Base-by-base conservation (phyloP, 1,140 invertebrate species). In the Drosophila lini region DNA sequence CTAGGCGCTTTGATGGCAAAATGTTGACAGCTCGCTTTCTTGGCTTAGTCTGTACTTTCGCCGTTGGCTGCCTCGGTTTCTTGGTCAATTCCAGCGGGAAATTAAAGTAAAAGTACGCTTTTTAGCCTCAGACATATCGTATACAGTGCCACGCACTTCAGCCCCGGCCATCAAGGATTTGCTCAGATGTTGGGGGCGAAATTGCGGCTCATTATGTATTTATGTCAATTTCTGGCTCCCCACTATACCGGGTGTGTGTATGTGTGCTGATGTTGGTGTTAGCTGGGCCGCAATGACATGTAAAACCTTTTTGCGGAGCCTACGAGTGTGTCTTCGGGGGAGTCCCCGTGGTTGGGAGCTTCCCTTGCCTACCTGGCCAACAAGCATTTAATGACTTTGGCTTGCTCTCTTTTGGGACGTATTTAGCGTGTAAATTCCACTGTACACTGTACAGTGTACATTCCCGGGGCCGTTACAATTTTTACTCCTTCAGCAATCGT, bases 41-140 rank as follows among this genome's bases (percentile, higher is more conserved):
- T 77, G 83, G 47, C 55, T 58, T 67, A 45, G 48, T 67, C 36
- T 67, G 47, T 44, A 47, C 71, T 65, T 34, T 36, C 36, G 38
- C 60, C 55, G 59, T 61, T 57, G 31, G 48, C 59, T 76, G 75
- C 25, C 73, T 40, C 64, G 44, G 22, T 80, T 75, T 69, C 77
- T 82, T 64, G 56, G 63, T 73, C 83, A 83, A 86, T 90, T 90
- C 86, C 86, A 50, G 74, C 76, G 86, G 86, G 86, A 90, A 90
- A 90, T 90, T 90, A 90, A 90, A 90, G 86, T 91, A 90, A 90
- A 90, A 88, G 83, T 83, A 88, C 73, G 83, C 70, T 88, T 86
- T 80, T 86, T 83, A 81, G 83, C 79, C 67, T 63, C 73, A 80
- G 60, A 44, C 59, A 63, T 55, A 31, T 52, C 40, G 52, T 53